These are phyloP conservation scores for Rhabditophanes sp. DNA, from an alignment of 2,888 invertebrate genomes.

Conservation along the genomic window DNA sequence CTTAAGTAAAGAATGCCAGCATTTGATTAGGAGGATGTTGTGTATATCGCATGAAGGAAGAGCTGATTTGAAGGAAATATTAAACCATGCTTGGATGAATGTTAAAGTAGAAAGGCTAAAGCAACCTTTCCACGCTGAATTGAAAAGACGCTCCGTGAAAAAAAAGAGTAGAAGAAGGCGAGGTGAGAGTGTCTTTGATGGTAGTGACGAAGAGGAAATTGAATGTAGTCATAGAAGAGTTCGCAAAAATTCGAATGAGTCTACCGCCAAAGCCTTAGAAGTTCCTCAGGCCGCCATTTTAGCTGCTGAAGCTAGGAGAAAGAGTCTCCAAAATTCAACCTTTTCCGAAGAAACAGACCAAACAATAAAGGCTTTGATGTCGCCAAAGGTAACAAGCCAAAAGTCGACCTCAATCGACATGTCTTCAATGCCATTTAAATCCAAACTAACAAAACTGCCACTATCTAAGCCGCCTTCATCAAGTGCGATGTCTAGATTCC, in stretches of 20 bases:
- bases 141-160: slow-evolving; percentile 7
- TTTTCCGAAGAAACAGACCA: no score
- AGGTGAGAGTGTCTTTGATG: slow-evolving; percentile 1
- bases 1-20: slow-evolving; percentile 17
- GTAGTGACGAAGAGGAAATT: slow-evolving; percentile 2
- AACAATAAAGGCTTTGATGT: no score
- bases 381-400: no score
- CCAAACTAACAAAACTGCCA: no score
- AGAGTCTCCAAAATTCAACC: no score
- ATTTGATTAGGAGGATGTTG: slow-evolving; percentile 12
- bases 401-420: no score
- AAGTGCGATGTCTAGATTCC: no score
- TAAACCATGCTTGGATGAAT: slow-evolving; percentile 10
- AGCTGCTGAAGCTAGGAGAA: no score
- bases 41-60: slow-evolving; percentile 12
- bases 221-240: slow-evolving; percentile 2
- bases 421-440: no score
- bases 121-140: slow-evolving; percentile 7
- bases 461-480: no score
- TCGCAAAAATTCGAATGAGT: neutral
- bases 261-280: neutral
- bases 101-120: slow-evolving; percentile 2
- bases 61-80: slow-evolving; percentile 8
- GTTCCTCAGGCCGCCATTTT: slow-evolving; percentile 1
- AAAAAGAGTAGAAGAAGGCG: slow-evolving; percentile 8